These are phyloP conservation scores for Euplagia quadripunctaria DNA, from an alignment of 2,888 invertebrate species.

Conservation along the genomic window DNA sequence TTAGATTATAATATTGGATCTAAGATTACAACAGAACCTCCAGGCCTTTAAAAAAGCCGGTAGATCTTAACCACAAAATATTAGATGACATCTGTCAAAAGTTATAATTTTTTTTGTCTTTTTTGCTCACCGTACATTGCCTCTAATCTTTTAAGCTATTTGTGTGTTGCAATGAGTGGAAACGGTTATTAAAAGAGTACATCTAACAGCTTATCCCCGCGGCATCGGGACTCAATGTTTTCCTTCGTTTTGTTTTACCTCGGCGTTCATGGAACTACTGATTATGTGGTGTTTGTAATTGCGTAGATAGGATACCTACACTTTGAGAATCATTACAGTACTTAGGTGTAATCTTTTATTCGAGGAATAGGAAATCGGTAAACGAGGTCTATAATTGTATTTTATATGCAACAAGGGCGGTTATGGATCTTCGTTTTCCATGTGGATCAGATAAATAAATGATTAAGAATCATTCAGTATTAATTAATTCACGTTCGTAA, in stretches of 20 bases:
- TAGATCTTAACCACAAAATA: background rate
- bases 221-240: conserved; percentile 52
- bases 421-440: too few species aligned
- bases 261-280: conserved; percentile 41
- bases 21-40: too few species aligned
- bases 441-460: background rate
- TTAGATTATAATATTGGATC: too few species aligned
- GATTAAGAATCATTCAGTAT: background rate
- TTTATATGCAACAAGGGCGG: background rate
- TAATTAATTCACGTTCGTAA: too few species aligned
- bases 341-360: conserved; percentile 6
- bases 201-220: conserved; percentile 60
- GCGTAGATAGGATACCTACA: conserved; percentile 12
- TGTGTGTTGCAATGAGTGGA: conserved; percentile 77
- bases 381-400: background rate
- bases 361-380: background rate
- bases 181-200: conserved; percentile 82
- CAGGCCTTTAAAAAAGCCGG: too few species aligned
- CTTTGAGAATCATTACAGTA: conserved; percentile 6
- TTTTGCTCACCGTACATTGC: conserved; percentile 65
- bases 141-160: conserved; percentile 82
- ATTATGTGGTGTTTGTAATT: conserved; percentile 56
- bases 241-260: conserved; percentile 42
- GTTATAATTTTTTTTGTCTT: conserved; percentile 6
- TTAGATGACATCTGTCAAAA: too few species aligned